Conservation (phyloP, 2,888 invertebrate species). For the Habrosyne pyritoides region DNA sequence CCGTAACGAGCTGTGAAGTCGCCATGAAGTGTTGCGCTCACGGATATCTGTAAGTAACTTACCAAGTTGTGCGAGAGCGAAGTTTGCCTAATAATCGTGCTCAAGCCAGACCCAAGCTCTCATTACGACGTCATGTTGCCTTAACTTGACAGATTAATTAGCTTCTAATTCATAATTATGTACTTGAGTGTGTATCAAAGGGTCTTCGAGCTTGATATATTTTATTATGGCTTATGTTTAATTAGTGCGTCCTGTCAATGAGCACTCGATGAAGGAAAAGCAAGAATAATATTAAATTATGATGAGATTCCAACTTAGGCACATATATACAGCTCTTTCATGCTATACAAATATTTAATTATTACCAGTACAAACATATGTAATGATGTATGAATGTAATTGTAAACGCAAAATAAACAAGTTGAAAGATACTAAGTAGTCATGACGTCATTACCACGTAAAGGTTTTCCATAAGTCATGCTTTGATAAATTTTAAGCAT, state of each 20-base stretch:
- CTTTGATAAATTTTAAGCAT: too few species aligned
- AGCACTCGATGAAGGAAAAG: background rate
- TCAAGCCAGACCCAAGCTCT: slow-evolving; percentile 33
- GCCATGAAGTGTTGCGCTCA: slow-evolving; percentile 23
- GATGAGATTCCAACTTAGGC: too few species aligned
- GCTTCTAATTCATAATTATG: slow-evolving; percentile 44
- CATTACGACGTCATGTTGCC: slow-evolving; percentile 46
- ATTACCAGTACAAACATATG: too few species aligned
- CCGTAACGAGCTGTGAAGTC: slow-evolving; percentile 21
- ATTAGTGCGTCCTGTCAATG: background rate
- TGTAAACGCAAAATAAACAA: too few species aligned
- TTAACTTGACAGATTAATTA: slow-evolving; percentile 64
- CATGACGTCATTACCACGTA: too few species aligned
- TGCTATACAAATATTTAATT: too few species aligned
- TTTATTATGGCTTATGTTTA: slow-evolving; percentile 2
- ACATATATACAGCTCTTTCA: too few species aligned
- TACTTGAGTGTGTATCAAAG: slow-evolving; percentile 16
- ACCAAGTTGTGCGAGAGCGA: slow-evolving; percentile 34
- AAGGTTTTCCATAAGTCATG: too few species aligned
- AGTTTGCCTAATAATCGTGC: slow-evolving; percentile 52
- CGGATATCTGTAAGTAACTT: slow-evolving; percentile 31
- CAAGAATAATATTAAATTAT: too few species aligned
- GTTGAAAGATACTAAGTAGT: too few species aligned
- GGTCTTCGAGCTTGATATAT: slow-evolving; percentile 2
- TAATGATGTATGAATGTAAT: too few species aligned